Evolutionary conservation across 2,888 invertebrate species (phyloP).

Genomic region (Drosophila basisetae): DNA sequence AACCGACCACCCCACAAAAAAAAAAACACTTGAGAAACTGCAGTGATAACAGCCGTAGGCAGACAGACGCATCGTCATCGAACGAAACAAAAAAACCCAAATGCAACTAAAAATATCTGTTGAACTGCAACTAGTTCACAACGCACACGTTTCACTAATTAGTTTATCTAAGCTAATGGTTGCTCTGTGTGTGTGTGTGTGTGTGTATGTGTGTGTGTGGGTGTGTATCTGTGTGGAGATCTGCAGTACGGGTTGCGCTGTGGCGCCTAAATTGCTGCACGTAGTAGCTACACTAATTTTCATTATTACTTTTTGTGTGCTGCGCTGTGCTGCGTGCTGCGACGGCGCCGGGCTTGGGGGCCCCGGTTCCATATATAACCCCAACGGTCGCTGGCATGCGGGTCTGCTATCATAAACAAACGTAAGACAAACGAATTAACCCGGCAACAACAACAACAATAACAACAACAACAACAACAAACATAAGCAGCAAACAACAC

Average conservation of each 20-base stretch:
- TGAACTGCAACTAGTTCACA: conserved; percentile 40
- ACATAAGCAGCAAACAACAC: conserved; percentile 11
- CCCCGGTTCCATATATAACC: conserved; percentile 1
- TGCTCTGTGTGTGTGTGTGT: conserved; percentile 1
- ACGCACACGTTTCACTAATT: conserved; percentile 52
- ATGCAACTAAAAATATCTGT: conserved; percentile 4
- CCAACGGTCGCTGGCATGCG: conserved; percentile 40
- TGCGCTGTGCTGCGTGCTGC: conserved; percentile 43
- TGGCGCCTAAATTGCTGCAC: conserved; percentile 79
- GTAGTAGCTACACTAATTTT: conserved; percentile 63
- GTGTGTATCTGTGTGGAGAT: conserved; percentile 9
- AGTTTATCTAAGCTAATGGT: conserved; percentile 66
- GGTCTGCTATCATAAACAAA: conserved; percentile 70
- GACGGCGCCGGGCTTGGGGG: conserved; percentile 55
- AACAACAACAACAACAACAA: conserved; percentile 26
- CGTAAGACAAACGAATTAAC: conserved; percentile 39
- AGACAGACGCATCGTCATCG: conserved; percentile 14
- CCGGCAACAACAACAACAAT: conserved; percentile 24
- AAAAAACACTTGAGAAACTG: conserved; percentile 68
- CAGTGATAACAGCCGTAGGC: conserved; percentile 64
- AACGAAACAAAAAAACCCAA: not conserved
- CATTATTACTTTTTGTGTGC: conserved; percentile 54
- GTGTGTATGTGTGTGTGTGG: not conserved
- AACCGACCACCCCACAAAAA: not conserved
- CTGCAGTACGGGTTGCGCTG: conserved; percentile 23